Evolutionary conservation across 2,113 vertebrate genomes (phyloP), one percentile per base, ranked within the genome.

Genomic region (Actenoides lindsayi): DNA sequence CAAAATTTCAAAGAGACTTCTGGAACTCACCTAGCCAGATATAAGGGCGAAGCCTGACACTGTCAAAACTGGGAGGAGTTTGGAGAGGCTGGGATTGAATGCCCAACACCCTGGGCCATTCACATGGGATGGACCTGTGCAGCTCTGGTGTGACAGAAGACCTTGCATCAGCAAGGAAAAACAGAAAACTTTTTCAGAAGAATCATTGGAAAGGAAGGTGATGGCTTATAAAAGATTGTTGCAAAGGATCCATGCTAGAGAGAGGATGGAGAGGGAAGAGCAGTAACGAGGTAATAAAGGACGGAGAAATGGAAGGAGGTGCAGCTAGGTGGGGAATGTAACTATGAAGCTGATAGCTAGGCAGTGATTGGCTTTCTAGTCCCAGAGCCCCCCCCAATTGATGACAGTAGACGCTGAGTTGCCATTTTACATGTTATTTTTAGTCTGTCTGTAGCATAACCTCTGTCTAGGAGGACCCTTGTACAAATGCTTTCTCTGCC

Each of bases 91-190:
- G 1, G 8, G 56, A 48, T 21, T 67, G 15, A 28, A 23, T 46
- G 41, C 56, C 50, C 1, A 2, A 14, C 31, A 57, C 28, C 15
- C 28, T 11, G 13, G 64, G 41, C 69, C 20, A 1, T 37, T 53
- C 11, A 0, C 2, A 1, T 31, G n/a, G 19, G 54, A 6, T 3
- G 39, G 67, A 42, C 35, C 48, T 13, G 60, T 1, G 9, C 51
- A 88, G 74, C 76, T 75, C 75, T 62, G 44, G 18, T 53, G n/a
- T 30, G 62, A 44, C 42, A 77, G 12, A 10, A 39, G 65, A 44
- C 21, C 30, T 71, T 17, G 41, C 46, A 64, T 51, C 59, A 30
- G 41, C 12, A 50, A 65, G 35, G 71, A 50, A 53, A 77, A 80
- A 16, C 0, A 87, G 28, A 19, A 60, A 35, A 53, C 46, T 88